Conservation (phyloP, 2,113 vertebrate genomes). For the Peromyscus maniculatus region DNA sequence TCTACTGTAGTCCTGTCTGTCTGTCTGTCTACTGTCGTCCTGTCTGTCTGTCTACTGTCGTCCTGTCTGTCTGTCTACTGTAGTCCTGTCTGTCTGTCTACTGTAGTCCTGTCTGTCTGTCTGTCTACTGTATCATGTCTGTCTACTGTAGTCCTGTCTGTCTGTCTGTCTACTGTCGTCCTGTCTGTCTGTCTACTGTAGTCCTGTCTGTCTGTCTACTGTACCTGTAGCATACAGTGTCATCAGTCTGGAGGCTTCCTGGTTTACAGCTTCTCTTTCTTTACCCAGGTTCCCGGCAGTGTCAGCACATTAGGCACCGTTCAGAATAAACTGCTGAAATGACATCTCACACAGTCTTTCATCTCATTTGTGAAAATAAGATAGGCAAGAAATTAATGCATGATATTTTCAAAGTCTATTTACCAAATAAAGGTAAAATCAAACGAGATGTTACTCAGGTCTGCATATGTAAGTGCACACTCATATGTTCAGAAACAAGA, state of each 20-base stretch:
- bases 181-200: too few species aligned
- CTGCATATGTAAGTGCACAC: not conserved
- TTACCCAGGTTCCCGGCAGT: not conserved
- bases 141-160: too few species aligned
- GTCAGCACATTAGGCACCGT: not conserved
- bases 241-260: not conserved
- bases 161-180: too few species aligned
- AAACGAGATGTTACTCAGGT: slow-evolving; percentile 19
- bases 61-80: too few species aligned
- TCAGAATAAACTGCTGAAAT: not conserved
- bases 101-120: too few species aligned
- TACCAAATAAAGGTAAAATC: slow-evolving; percentile 14
- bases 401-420: not conserved
- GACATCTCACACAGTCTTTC: not conserved
- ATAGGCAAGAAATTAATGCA: not conserved
- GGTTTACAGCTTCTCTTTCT: not conserved
- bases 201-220: too few species aligned
- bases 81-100: too few species aligned
- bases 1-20: too few species aligned
- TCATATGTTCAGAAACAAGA: slow-evolving; percentile 37
- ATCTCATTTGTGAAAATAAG: not conserved
- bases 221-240: too few species aligned
- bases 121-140: too few species aligned
- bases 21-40: too few species aligned
- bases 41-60: too few species aligned